A percentile compares a stretch with the other conserved stretches of the same genome.
phyloP scores from a whole-genome alignment of 2,797 vertebrate species.

The Chelmon rostratus region DNA sequence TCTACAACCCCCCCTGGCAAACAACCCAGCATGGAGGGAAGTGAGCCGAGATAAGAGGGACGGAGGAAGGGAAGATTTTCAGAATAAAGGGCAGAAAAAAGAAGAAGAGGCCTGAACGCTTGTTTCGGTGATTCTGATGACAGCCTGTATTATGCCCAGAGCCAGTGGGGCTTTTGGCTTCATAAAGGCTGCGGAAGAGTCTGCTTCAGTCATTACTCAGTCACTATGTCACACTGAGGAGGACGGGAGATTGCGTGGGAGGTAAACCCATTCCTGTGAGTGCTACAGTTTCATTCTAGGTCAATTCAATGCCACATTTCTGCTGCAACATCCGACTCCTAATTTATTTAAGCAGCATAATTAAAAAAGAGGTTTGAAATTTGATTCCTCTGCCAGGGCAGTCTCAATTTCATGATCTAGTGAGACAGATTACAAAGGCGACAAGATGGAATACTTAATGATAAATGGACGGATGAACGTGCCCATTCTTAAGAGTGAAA shows the following conservation, averaged over 20 bases:
- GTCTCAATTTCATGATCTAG: conserved; percentile 38
- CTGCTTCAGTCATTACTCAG: conserved; percentile 46
- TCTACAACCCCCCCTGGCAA: conserved; percentile 46
- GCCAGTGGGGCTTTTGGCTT: conserved; percentile 31
- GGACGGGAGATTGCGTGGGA: conserved; percentile 28
- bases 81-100: conserved; percentile 10
- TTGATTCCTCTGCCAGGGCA: conserved; percentile 27
- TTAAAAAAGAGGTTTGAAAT: conserved; percentile 46
- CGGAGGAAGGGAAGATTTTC: conserved; percentile 14
- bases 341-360: conserved; percentile 38
- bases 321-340: conserved; percentile 8
- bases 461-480: conserved; percentile 33
- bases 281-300: conserved; percentile 34
- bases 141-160: conserved; percentile 24
- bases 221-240: conserved; percentile 20
- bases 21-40: conserved; percentile 19
- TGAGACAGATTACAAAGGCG: conserved; percentile 33
- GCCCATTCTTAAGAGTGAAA: conserved; percentile 34
- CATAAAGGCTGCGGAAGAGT: conserved; percentile 30
- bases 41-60: conserved; percentile 41
- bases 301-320: conserved; percentile 36
- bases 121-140: conserved; percentile 42
- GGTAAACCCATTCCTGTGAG: conserved; percentile 16
- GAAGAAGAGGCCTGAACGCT: conserved; percentile 6
- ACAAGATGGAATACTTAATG: conserved; percentile 38